phyloP scores from a whole-genome alignment of 2,797 vertebrate species.

The Ataeniobius toweri region DNA sequence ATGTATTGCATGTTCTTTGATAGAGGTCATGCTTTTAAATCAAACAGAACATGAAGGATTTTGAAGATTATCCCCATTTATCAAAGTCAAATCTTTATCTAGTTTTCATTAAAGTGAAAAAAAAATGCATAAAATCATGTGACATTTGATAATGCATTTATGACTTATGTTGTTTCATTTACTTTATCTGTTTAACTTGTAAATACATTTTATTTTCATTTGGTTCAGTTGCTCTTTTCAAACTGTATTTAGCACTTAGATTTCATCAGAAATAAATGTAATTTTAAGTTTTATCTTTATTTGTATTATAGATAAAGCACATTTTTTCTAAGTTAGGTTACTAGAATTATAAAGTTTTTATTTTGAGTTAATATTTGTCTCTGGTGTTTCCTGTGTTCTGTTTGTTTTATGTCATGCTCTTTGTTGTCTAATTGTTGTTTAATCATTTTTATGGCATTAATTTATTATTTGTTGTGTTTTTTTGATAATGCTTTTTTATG shows the following conservation, averaged over 20 bases:
- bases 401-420: neutral
- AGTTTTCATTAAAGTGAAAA: neutral
- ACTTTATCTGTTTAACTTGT: neutral
- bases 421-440: neutral
- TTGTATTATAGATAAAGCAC: neutral
- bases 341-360: slow-evolving; percentile 33
- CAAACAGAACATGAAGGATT: neutral
- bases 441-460: neutral
- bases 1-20: no score
- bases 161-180: neutral
- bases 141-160: no score
- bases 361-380: neutral
- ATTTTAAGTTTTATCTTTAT: neutral
- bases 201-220: neutral
- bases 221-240: neutral
- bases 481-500: neutral
- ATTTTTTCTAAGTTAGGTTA: neutral
- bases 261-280: neutral
- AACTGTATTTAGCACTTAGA: neutral
- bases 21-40: no score
- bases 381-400: neutral
- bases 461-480: neutral
- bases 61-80: neutral
- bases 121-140: neutral
- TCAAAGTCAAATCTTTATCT: neutral